Evolutionary conservation across 35 echinoderm and acorn worm species (phyloP).

Genomic region (Chiridota heheva): DNA sequence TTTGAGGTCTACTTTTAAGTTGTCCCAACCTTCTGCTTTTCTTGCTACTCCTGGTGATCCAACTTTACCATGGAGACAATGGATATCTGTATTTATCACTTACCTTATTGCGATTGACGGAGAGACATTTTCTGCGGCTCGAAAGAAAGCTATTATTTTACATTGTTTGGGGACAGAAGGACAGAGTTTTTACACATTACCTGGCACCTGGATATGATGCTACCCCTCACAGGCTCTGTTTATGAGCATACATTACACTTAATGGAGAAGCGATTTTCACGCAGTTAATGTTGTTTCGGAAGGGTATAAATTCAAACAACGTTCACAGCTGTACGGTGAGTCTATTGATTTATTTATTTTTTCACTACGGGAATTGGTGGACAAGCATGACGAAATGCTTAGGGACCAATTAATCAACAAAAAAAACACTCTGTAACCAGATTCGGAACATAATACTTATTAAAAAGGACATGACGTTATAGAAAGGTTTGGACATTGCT

Average conservation of each 20-base stretch:
- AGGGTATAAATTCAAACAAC: conserved; percentile 43
- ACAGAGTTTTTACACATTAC: neutral
- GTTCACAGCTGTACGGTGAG: conserved; percentile 16
- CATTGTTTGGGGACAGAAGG: conserved; percentile 11
- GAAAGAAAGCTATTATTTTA: neutral
- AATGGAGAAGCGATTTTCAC: conserved; percentile 2
- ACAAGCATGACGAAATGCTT: neutral
- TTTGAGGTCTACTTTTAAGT: too few relatives aligned
- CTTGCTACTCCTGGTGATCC: conserved; percentile 1
- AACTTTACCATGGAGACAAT: conserved; percentile 13
- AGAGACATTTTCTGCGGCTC: neutral
- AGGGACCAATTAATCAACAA: neutral
- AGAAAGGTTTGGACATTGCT: neutral
- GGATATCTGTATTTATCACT: neutral
- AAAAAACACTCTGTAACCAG: neutral
- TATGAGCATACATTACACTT: neutral
- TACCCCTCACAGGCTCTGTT: neutral
- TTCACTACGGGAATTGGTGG: neutral
- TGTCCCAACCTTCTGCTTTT: conserved; percentile 12
- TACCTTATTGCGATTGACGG: neutral
- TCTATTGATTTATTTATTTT: neutral
- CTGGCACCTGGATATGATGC: neutral
- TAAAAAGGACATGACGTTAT: neutral
- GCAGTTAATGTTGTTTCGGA: conserved; percentile 32
- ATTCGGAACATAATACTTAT: neutral